These are phyloP conservation scores for Budorcas taxicolor DNA, from an alignment of 2,113 vertebrate genomes.

Conservation along the genomic window DNA sequence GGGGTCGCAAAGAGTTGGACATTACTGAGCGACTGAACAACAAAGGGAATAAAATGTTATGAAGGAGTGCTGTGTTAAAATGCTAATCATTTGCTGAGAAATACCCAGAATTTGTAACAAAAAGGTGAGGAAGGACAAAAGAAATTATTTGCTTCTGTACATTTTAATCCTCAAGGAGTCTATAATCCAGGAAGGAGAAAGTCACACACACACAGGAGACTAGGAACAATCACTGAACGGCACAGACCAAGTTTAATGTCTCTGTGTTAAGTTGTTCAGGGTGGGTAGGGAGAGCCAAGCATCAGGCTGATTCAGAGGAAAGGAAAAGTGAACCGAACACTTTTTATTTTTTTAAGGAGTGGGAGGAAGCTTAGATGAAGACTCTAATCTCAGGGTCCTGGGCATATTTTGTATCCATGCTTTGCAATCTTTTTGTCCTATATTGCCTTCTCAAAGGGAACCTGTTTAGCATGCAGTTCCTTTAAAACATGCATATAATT, in stretches of 20 bases:
- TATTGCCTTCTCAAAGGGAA: slow-evolving; percentile 20
- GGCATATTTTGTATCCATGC: background rate
- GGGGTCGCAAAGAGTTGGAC: background rate
- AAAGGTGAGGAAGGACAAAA: background rate
- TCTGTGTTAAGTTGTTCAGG: background rate
- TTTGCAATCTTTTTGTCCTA: slow-evolving; percentile 14
- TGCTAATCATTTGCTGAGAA: slow-evolving; percentile 2
- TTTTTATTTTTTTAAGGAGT: background rate
- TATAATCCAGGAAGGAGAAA: background rate
- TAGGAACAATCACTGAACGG: background rate
- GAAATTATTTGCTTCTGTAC: background rate
- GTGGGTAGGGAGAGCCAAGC: background rate
- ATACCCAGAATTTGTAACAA: background rate
- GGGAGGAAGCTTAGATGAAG: background rate
- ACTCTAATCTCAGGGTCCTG: background rate
- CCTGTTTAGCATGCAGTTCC: background rate
- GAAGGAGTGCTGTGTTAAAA: background rate
- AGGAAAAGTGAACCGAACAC: background rate
- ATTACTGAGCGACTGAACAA: background rate
- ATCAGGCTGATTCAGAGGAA: background rate
- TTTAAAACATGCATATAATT: background rate
- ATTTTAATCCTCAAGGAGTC: slow-evolving; percentile 13
- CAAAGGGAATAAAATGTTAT: background rate
- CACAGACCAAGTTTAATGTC: background rate
- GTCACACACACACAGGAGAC: background rate